These are phyloP conservation scores for Oryzias woworae DNA, from an alignment of 2,113 vertebrate species.

Conservation along the genomic window DNA sequence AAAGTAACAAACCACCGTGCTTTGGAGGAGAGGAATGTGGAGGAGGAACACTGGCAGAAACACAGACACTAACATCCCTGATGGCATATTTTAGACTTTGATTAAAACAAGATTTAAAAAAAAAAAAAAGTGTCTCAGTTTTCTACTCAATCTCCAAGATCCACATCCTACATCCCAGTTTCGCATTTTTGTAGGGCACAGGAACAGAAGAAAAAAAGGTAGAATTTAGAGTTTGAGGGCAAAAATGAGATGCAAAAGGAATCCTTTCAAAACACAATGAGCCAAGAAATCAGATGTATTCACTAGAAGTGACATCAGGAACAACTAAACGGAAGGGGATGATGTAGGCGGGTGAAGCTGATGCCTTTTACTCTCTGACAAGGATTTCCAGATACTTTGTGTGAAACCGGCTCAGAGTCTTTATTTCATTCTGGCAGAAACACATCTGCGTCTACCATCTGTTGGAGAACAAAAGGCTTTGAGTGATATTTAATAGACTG, in stretches of 20 bases:
- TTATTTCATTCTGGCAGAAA: conserved; percentile 4
- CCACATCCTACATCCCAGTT: conserved; percentile 4
- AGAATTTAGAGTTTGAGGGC: not conserved
- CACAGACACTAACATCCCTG: conserved; percentile 20
- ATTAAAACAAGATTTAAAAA: conserved; percentile 45
- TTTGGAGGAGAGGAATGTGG: conserved; percentile 38
- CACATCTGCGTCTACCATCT: conserved; percentile 22
- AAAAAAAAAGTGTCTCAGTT: conserved; percentile 1
- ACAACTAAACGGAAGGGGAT: conserved; percentile 21
- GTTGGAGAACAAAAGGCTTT: conserved; percentile 6
- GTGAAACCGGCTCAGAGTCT: conserved; percentile 23
- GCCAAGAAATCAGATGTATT: conserved; percentile 28
- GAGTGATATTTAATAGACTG: conserved; percentile 32
- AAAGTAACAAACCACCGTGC: conserved; percentile 34
- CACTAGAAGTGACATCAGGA: conserved; percentile 37
- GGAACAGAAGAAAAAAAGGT: conserved; percentile 20
- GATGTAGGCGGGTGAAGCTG: conserved; percentile 14
- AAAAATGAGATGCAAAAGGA: conserved; percentile 4
- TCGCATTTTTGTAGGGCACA: not conserved
- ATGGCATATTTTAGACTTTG: conserved; percentile 53
- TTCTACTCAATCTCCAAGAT: conserved; percentile 22
- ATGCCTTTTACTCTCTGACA: conserved; percentile 29
- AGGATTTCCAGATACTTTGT: conserved; percentile 27
- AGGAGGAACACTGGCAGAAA: conserved; percentile 44
- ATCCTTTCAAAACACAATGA: conserved; percentile 26